These are phyloP conservation scores for Schrankia costaestrigalis DNA, from an alignment of 2,888 invertebrate species.

Conservation along the genomic window DNA sequence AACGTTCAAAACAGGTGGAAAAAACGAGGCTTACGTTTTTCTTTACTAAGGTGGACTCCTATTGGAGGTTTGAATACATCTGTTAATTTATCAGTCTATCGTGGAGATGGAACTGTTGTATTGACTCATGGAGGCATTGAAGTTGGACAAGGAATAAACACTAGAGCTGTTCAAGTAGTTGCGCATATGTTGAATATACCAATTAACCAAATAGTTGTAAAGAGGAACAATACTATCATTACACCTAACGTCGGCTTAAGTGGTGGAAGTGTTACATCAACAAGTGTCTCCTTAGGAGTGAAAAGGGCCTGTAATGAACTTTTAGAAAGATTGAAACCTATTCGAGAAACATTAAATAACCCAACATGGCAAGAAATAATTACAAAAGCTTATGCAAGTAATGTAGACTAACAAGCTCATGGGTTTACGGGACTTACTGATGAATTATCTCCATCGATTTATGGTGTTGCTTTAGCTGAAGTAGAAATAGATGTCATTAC, in stretches of 20 bases:
- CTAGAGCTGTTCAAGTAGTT: constrained; percentile 84
- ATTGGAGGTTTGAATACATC: constrained; percentile 45
- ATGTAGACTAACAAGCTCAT: constrained; percentile 81
- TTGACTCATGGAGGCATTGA: constrained; percentile 85
- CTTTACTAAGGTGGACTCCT: constrained; percentile 81
- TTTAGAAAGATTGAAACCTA: constrained; percentile 48
- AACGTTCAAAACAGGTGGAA: constrained; percentile 85
- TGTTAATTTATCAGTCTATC: constrained; percentile 81
- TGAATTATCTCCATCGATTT: constrained; percentile 5
- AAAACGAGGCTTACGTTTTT: constrained; percentile 82
- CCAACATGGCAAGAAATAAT: constrained; percentile 80
- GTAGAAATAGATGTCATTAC: too few species aligned
- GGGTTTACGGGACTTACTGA: constrained; percentile 81
- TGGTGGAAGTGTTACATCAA: constrained; percentile 45
- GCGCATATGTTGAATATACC: constrained; percentile 18
- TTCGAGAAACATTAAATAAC: constrained; percentile 66
- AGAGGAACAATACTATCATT: constrained; percentile 21
- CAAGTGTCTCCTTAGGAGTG: constrained; percentile 47
- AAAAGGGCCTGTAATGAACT: constrained; percentile 40
- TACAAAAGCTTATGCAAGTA: constrained; percentile 65
- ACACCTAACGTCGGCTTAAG: constrained; percentile 16
- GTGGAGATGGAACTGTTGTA: constrained; percentile 83
- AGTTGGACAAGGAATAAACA: too few species aligned
- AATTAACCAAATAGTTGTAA: constrained; percentile 19
- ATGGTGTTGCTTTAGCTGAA: constrained; percentile 17